Evolutionary conservation across 1,140 invertebrate species (phyloP).

Genomic region (Drosophila miranda): DNA sequence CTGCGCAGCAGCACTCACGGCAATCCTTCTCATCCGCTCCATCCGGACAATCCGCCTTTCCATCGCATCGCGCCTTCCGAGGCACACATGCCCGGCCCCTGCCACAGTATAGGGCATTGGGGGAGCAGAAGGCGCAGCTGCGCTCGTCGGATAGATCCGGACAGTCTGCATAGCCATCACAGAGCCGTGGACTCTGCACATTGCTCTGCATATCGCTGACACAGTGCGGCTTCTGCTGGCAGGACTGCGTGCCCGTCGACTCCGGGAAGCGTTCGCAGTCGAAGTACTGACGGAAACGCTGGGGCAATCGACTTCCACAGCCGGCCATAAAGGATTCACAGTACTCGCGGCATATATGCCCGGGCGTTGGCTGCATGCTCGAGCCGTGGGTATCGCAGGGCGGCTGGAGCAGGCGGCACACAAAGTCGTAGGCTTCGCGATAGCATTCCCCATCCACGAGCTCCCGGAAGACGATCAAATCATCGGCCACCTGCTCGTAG

Average conservation of each 20-base stretch:
- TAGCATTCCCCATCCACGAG: slow-evolving; percentile 94
- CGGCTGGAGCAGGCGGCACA: slow-evolving; percentile 93
- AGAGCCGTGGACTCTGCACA: slow-evolving; percentile 89
- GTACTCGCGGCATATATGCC: slow-evolving; percentile 89
- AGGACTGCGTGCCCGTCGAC: slow-evolving; percentile 88
- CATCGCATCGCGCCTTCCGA: slow-evolving; percentile 89
- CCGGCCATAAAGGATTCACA: slow-evolving; percentile 92
- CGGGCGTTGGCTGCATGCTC: slow-evolving; percentile 62
- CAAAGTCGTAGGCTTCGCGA: slow-evolving; percentile 91
- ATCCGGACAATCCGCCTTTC: slow-evolving; percentile 91
- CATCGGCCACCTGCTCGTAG: slow-evolving; percentile 87
- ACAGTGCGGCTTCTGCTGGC: slow-evolving; percentile 90
- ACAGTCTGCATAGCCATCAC: slow-evolving; percentile 94
- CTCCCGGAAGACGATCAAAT: slow-evolving; percentile 92
- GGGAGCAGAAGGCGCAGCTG: slow-evolving; percentile 89
- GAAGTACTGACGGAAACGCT: slow-evolving; percentile 87
- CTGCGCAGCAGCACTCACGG: slow-evolving; percentile 85
- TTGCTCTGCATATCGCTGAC: slow-evolving; percentile 87
- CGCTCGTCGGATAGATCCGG: slow-evolving; percentile 91
- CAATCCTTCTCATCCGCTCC: slow-evolving; percentile 93
- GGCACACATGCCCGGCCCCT: slow-evolving; percentile 89
- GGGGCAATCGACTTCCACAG: slow-evolving; percentile 89
- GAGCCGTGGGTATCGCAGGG: slow-evolving; percentile 84
- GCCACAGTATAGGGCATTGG: slow-evolving; percentile 89
- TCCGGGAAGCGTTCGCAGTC: slow-evolving; percentile 92